These are phyloP conservation scores for Calyptomena viridis DNA, from an alignment of 2,113 vertebrate species.

Conservation along the genomic window DNA sequence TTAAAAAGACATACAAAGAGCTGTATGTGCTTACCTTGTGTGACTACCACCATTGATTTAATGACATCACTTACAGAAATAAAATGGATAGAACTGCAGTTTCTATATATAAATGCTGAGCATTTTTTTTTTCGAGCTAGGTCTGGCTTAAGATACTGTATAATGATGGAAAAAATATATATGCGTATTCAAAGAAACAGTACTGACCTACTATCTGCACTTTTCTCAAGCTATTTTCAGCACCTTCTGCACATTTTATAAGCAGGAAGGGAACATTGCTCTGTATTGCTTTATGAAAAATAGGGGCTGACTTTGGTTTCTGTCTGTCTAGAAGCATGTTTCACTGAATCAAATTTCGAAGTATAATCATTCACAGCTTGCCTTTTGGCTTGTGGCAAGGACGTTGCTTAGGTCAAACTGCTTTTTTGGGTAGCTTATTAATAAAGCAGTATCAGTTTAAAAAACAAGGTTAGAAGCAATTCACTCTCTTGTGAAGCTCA, in stretches of 20 bases:
- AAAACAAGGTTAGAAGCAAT: background rate
- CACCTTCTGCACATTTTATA: slow-evolving; percentile 6
- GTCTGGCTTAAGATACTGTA: background rate
- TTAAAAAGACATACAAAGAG: slow-evolving; percentile 50
- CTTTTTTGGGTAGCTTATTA: background rate
- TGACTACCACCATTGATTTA: slow-evolving; percentile 38
- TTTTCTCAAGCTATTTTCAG: slow-evolving; percentile 34
- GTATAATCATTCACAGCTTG: slow-evolving; percentile 42
- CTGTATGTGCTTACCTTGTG: slow-evolving; percentile 26
- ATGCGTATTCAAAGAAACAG: slow-evolving; percentile 33
- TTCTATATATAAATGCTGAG: slow-evolving; percentile 41
- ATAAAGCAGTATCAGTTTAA: slow-evolving; percentile 1
- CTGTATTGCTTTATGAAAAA: slow-evolving; percentile 17
- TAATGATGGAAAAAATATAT: background rate
- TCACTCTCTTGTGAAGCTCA: background rate
- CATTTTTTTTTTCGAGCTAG: slow-evolving; percentile 8
- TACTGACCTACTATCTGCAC: slow-evolving; percentile 10
- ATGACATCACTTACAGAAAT: slow-evolving; percentile 22
- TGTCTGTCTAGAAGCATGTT: slow-evolving; percentile 27
- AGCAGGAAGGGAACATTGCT: slow-evolving; percentile 6
- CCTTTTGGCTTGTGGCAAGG: slow-evolving; percentile 71
- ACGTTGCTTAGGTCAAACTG: slow-evolving; percentile 46
- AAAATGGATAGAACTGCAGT: slow-evolving; percentile 9
- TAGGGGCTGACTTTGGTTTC: background rate
- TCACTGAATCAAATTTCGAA: slow-evolving; percentile 67